A percentile compares a stretch with the other conserved stretches of the same genome.
Conservation (phyloP, 92 coral and sea anemone genomes). For the Palythoa heliodiscus region DNA sequence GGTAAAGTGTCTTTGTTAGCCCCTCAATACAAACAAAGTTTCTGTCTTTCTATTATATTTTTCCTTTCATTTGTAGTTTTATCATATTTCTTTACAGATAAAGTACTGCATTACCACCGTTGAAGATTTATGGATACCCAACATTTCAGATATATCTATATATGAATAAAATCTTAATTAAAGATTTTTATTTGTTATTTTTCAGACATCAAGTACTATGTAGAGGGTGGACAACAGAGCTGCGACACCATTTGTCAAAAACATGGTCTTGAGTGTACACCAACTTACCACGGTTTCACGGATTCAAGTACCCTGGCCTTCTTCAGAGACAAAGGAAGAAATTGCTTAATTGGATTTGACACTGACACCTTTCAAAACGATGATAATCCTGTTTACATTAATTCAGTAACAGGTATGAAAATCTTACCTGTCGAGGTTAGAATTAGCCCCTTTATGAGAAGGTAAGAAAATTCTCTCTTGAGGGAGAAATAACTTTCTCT, state of each 20-base stretch:
- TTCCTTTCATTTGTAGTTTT: no score
- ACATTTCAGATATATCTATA: not conserved
- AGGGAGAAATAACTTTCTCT: no score
- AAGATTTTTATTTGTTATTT: not conserved
- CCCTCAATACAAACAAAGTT: no score
- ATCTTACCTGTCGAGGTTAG: not conserved
- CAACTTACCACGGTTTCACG: slow-evolving; percentile 6
- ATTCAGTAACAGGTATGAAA: not conserved
- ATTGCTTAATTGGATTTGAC: not conserved
- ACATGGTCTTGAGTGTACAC: slow-evolving; percentile 26
- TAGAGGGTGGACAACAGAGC: slow-evolving; percentile 18
- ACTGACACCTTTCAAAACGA: not conserved
- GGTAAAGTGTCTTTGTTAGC: no score
- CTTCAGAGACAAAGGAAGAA: slow-evolving; percentile 5
- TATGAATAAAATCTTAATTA: not conserved
- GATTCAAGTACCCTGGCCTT: not conserved
- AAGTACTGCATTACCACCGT: no score
- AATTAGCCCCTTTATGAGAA: no score
- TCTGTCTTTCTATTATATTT: no score
- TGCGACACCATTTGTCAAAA: slow-evolving; percentile 18
- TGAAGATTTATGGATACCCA: not conserved
- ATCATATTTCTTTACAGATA: not conserved
- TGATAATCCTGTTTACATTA: not conserved
- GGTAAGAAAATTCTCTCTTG: no score
- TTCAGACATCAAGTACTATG: not conserved